Percentiles rank a stretch among this genome's conserved stretches.
Evolutionary conservation across 2,888 invertebrate genomes (phyloP).

Genomic region (Acrobasis consociella): DNA sequence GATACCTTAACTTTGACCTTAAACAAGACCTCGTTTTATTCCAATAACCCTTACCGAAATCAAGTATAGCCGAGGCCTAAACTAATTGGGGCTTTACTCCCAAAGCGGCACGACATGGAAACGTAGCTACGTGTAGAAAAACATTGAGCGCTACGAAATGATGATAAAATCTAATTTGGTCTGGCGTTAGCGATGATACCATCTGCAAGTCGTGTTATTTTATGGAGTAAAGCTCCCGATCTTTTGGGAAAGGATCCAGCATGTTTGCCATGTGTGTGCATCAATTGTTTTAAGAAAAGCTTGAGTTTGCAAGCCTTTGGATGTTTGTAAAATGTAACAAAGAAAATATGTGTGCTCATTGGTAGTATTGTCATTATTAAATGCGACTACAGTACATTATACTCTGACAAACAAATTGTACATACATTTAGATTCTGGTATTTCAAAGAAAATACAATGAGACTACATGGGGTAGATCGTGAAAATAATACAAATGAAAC

Average conservation of each 20-base stretch:
- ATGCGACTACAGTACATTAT: conserved; percentile 31
- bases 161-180: no score
- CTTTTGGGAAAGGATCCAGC: conserved; percentile 36
- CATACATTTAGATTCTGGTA: conserved; percentile 24
- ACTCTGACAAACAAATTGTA: conserved; percentile 27
- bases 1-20: not conserved
- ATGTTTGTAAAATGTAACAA: conserved; percentile 49
- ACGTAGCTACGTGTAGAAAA: no score
- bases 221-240: not conserved
- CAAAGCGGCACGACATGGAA: no score
- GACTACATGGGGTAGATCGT: not conserved
- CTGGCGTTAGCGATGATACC: no score
- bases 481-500: not conserved
- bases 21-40: conserved; percentile 27
- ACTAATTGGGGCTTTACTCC: not conserved
- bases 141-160: no score
- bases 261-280: conserved; percentile 56
- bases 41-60: conserved; percentile 8
- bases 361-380: conserved; percentile 30
- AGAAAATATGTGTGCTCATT: conserved; percentile 32
- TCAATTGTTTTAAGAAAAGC: conserved; percentile 43
- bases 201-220: no score
- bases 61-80: conserved; percentile 30
- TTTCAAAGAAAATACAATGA: not conserved
- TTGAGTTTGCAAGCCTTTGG: conserved; percentile 55